A percentile compares a stretch with the other conserved stretches of the same genome.
phyloP scores from a whole-genome alignment of 2,888 invertebrate species.

The Chrysina gloriosa region DNA sequence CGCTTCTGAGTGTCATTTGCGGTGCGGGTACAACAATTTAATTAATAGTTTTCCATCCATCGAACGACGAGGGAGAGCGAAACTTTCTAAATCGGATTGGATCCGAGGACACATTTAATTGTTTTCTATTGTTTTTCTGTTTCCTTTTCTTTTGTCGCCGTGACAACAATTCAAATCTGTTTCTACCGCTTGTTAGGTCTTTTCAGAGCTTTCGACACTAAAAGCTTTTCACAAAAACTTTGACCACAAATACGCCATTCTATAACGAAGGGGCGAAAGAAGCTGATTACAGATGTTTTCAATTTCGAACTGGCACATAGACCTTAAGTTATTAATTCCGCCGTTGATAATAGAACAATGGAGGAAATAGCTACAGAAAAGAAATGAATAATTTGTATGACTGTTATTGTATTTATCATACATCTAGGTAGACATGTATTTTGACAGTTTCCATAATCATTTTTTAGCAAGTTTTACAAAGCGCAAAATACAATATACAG shows the following conservation, averaged over 20 bases:
- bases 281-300: background rate
- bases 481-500: too few relatives aligned
- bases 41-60: constrained; percentile 49
- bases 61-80: constrained; percentile 25
- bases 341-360: background rate
- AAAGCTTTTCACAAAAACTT: constrained; percentile 16
- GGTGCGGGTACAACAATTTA: constrained; percentile 50
- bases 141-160: constrained; percentile 23
- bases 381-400: too few relatives aligned
- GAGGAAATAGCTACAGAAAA: background rate
- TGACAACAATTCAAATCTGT: constrained; percentile 35
- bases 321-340: background rate
- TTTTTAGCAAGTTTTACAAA: too few relatives aligned
- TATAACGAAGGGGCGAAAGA: background rate
- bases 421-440: too few relatives aligned
- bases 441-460: too few relatives aligned
- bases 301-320: background rate
- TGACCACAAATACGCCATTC: background rate
- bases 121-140: constrained; percentile 34
- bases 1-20: constrained; percentile 44
- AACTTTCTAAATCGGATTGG: constrained; percentile 35
- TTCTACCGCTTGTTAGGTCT: constrained; percentile 14
- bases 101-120: constrained; percentile 30
- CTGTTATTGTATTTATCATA: too few relatives aligned
- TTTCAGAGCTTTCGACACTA: background rate